Percentiles rank a stretch among this genome's conserved stretches.
Conservation (phyloP, 2,797 vertebrate species). For the Sandelia bainsii region DNA sequence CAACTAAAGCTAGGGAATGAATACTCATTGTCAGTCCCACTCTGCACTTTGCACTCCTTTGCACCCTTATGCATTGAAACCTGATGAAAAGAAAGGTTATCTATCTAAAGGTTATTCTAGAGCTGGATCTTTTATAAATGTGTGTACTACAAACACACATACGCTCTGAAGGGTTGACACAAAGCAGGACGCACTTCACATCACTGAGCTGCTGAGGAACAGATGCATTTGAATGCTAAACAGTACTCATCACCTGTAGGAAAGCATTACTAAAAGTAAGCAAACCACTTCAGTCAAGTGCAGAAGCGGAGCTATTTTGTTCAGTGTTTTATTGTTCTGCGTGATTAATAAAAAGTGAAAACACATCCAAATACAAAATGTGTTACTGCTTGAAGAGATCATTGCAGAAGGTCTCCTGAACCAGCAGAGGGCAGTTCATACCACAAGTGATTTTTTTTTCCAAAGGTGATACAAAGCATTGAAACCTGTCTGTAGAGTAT, state of each 20-base stretch:
- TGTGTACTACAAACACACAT: slow-evolving; percentile 7
- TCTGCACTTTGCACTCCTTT: slow-evolving; percentile 9
- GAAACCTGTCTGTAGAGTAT: slow-evolving; percentile 3
- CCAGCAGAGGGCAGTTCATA: slow-evolving; percentile 75
- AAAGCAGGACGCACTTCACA: slow-evolving; percentile 11
- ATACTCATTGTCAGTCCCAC: neutral
- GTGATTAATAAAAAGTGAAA: slow-evolving; percentile 3
- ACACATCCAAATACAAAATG: neutral
- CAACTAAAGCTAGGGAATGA: neutral
- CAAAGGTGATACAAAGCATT: slow-evolving; percentile 16
- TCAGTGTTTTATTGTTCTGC: slow-evolving; percentile 1
- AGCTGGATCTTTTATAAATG: slow-evolving; percentile 7
- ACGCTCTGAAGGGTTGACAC: neutral
- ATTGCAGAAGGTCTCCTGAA: slow-evolving; percentile 32
- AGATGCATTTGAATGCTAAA: slow-evolving; percentile 14
- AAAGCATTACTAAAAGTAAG: slow-evolving; percentile 10
- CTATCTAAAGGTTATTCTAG: slow-evolving; percentile 13
- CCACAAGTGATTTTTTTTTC: slow-evolving; percentile 29
- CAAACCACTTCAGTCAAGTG: slow-evolving; percentile 6
- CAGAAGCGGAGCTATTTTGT: neutral
- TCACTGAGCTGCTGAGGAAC: neutral
- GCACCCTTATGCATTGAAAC: neutral
- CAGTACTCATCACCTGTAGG: neutral
- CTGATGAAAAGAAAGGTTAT: slow-evolving; percentile 12
- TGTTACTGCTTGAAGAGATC: slow-evolving; percentile 5